Conservation (phyloP, 2,113 vertebrate genomes). For the Petaurus breviceps region DNA sequence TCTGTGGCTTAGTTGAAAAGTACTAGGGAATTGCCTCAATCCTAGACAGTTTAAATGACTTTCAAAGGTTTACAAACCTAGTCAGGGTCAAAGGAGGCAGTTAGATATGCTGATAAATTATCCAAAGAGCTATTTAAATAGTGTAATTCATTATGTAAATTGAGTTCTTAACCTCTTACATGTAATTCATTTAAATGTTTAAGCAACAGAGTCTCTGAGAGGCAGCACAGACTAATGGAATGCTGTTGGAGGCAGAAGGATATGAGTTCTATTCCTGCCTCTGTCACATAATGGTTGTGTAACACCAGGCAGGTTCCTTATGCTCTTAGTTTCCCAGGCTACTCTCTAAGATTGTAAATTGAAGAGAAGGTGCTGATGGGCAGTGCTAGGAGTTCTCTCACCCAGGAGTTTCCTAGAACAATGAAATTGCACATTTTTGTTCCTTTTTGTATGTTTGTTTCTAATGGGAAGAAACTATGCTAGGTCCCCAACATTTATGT, state of each 20-base stretch:
- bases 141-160: neutral
- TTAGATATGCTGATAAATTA: neutral
- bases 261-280: neutral
- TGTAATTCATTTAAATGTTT: neutral
- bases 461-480: neutral
- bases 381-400: neutral
- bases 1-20: neutral
- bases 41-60: neutral
- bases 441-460: neutral
- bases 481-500: neutral
- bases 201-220: neutral
- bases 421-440: neutral
- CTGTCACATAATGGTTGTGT: neutral
- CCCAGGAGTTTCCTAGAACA: neutral
- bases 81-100: neutral
- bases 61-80: neutral
- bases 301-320: neutral
- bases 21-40: neutral
- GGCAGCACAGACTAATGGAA: neutral
- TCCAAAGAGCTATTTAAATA: neutral
- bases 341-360: neutral
- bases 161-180: neutral
- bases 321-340: neutral
- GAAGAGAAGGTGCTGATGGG: neutral
- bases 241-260: neutral